Evolutionary conservation across 2,888 invertebrate genomes (phyloP).

Genomic region (Sphaeridia pumilis): DNA sequence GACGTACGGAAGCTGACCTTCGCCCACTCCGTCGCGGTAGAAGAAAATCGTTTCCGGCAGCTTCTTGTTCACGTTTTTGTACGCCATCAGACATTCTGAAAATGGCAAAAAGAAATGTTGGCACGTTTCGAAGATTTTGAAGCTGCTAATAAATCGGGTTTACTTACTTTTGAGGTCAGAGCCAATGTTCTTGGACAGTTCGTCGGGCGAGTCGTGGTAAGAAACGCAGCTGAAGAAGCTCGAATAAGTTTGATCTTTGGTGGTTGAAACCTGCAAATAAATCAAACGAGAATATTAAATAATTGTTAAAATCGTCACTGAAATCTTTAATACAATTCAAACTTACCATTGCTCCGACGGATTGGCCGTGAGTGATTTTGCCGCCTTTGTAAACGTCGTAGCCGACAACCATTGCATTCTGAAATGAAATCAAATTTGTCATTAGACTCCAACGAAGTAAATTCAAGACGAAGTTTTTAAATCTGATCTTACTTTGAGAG

Average conservation of each 20-base stretch:
- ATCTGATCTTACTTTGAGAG: conserved; percentile 40
- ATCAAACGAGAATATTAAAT: conserved; percentile 8
- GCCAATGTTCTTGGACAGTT: not conserved
- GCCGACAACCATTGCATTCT: conserved; percentile 26
- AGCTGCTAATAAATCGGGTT: too few relatives aligned
- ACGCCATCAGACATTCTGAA: conserved; percentile 46
- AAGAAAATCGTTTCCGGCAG: conserved; percentile 63
- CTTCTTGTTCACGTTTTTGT: conserved; percentile 43
- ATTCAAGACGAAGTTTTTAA: too few relatives aligned
- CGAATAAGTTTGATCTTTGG: not conserved
- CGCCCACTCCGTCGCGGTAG: conserved; percentile 88
- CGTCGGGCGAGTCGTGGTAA: not conserved
- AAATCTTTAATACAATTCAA: conserved; percentile 16
- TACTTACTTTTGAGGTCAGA: not conserved
- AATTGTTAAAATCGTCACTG: conserved; percentile 18
- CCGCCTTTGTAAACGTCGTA: conserved; percentile 25
- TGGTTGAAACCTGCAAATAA: not conserved
- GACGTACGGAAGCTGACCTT: conserved; percentile 73
- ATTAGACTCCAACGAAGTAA: conserved; percentile 3
- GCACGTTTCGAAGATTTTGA: too few relatives aligned
- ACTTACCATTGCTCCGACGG: conserved; percentile 24
- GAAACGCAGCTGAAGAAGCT: not conserved
- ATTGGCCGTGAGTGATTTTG: conserved; percentile 10
- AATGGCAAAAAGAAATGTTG: conserved; percentile 4
- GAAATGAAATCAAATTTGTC: too few relatives aligned